Evolutionary conservation across 2,888 invertebrate genomes (phyloP), one percentile per base, ranked within the genome.

Genomic region (Oxytorus armatus): DNA sequence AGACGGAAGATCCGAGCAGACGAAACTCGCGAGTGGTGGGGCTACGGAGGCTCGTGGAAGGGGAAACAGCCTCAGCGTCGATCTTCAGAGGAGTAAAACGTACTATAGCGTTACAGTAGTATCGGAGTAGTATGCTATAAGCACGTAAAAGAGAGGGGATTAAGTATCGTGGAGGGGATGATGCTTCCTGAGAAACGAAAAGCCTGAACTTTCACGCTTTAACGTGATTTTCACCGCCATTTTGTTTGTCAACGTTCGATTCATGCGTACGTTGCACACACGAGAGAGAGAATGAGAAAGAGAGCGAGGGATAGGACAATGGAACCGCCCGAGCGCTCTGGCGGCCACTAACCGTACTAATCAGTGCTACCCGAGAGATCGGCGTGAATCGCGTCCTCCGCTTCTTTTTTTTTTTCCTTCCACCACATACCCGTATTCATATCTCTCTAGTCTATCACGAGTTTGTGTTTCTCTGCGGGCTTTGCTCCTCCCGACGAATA

Each of bases 321-420:
- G 85, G 85, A 85, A 79, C 85, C 84, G 84, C 83, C 85, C 70
- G 85, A 79, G 86, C 85, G 59, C 86, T 83, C 88, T 89, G 70
- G 84, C 81, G 89, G 87, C 81, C 82, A 77, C 83, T 84, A 82
- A 77, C 69, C 69, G 83, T 55, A 88, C 84, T 85, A 88, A 81
- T 74, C 83, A 83, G 83, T 85, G 79, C 75, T 84, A 57, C 74
- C 77, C 79, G 75, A 77, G 82, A 77, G 81, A 81, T 77, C 76
- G 77, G 77, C 79, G 82, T 77, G 78, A 65, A 74, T 83, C 78
- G 77, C 77, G 73, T 79, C 65, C 66, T 65, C 65, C 21, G 8
- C 14, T 33, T 8, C 55, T 7, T 53, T 39, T 44, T 73, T 55
- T 69, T 42, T 53, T 55, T 55, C 42, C 55, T 23, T 44, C 39